Base-by-base conservation (phyloP, 2,888 invertebrate genomes). In the Agapostemon virescens region DNA sequence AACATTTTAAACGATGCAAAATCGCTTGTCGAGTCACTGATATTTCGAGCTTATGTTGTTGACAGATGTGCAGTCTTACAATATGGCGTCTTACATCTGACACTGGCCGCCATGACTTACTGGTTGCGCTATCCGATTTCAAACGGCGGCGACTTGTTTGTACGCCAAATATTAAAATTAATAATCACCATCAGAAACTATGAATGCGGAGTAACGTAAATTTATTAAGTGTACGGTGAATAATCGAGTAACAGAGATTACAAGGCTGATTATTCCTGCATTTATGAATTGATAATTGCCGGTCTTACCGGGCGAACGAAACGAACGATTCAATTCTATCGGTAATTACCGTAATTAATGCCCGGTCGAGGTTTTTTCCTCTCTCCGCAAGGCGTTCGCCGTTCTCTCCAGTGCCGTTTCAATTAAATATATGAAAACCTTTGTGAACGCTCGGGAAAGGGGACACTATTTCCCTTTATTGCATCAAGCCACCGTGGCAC, bases 401-500 rank as follows among this genome's bases (percentile, higher is more conserved):
- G 23, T n/a, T 17, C 30, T 4, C 30, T 40, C 30, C 38, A 40
- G 69, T n/a, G 49, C 45, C 77, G 66, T 70, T 79, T 79, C 78
- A 67, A 79, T 77, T 79, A 79, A 77, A 79, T 66, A 66, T 45
- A 45, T 38, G 69, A 55, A 66, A 77, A 64, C 78, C 78, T 76
- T 76, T 49, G 77, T 70, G 77, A 77, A 70, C 66, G 33, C 26
- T 20, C 23, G 38, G 36, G 66, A 38, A 40, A 61, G 38, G 30
- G 70, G 45, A 77, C 55, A 76, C 20, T 36, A 26, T 49, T n/a
- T 42, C 49, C 33, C 49, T 45, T 58, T 36, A 20, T 52, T 61
- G 33, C 20, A 38, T 55, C 71, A 42, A 77, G 36, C 66, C 49
- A 30, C 66, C 58, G 69, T 55, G 77, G 49, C 58, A 67, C 77